Percentiles rank a stretch among this genome's conserved stretches.
phyloP scores from a whole-genome alignment of 2,113 vertebrate genomes.

The Spilogale gracilis region DNA sequence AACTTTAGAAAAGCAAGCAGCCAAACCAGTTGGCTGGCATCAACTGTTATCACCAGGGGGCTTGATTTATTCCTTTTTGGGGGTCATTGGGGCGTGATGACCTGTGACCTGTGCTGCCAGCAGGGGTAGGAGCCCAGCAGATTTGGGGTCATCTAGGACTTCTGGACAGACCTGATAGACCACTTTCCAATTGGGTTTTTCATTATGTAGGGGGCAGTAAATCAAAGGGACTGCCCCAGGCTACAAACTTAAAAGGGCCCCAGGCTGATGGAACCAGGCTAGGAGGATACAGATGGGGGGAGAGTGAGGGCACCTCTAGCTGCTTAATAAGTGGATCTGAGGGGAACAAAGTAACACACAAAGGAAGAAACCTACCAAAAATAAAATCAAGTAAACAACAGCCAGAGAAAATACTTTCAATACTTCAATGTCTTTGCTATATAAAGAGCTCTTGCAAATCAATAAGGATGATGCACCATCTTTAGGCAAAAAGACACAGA shows the following conservation, averaged over 20 bases:
- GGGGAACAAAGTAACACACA: background rate
- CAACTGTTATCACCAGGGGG: slow-evolving; percentile 57
- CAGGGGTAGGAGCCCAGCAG: slow-evolving; percentile 70
- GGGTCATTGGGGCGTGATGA: slow-evolving; percentile 77
- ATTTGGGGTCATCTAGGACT: slow-evolving; percentile 65
- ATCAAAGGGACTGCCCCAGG: slow-evolving; percentile 70
- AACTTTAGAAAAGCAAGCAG: background rate
- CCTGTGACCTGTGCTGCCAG: slow-evolving; percentile 79
- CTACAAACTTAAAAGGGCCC: slow-evolving; percentile 54
- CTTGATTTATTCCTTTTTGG: slow-evolving; percentile 52
- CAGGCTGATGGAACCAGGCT: background rate
- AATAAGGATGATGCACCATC: background rate
- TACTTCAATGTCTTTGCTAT: slow-evolving; percentile 21
- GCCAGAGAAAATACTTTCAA: background rate
- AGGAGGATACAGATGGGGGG: background rate
- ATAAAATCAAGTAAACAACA: background rate
- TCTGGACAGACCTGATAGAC: slow-evolving; percentile 79
- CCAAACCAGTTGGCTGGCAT: slow-evolving; percentile 46
- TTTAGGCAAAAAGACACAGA: rapidly evolving
- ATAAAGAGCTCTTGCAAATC: slow-evolving; percentile 66
- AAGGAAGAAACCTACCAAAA: background rate
- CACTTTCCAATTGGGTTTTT: slow-evolving; percentile 70
- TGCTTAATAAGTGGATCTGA: background rate
- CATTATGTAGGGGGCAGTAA: slow-evolving; percentile 67
- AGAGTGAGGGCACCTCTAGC: background rate